Conservation (phyloP, 2,888 invertebrate genomes). For the Acronicta aceris region DNA sequence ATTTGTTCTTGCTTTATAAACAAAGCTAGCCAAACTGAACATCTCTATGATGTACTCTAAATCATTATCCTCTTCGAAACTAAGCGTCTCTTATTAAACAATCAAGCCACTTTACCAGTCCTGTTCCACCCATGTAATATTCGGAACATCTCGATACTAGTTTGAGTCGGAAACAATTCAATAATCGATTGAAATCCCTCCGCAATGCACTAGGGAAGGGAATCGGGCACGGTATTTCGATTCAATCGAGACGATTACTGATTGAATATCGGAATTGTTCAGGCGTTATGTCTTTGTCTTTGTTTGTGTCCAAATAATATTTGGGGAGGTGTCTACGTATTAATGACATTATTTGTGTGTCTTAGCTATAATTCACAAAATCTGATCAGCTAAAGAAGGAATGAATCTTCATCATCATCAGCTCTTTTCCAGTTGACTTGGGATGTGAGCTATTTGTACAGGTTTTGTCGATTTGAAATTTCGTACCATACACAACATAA, state of each 20-base stretch:
- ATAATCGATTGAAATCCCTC: constrained; percentile 54
- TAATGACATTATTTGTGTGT: no score
- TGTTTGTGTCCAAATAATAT: constrained; percentile 29
- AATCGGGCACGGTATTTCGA: constrained; percentile 45
- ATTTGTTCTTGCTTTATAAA: neutral
- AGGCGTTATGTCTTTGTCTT: constrained; percentile 35
- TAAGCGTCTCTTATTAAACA: constrained; percentile 6
- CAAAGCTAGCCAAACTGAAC: neutral
- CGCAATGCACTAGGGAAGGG: constrained; percentile 44
- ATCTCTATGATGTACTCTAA: no score
- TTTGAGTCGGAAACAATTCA: constrained; percentile 51
- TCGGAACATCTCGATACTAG: constrained; percentile 44
- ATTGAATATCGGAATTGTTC: constrained; percentile 53
- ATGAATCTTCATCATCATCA: no score
- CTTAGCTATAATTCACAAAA: no score
- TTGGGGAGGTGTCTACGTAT: constrained; percentile 21
- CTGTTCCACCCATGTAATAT: constrained; percentile 45
- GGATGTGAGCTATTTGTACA: no score
- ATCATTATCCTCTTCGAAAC: neutral
- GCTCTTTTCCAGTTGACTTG: no score
- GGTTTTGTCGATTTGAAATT: no score
- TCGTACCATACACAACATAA: no score
- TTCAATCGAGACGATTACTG: constrained; percentile 53
- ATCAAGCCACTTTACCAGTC: constrained; percentile 21
- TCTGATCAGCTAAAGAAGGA: no score